Conservation (phyloP, 2,113 vertebrate species). For the Ovis canadensis region DNA sequence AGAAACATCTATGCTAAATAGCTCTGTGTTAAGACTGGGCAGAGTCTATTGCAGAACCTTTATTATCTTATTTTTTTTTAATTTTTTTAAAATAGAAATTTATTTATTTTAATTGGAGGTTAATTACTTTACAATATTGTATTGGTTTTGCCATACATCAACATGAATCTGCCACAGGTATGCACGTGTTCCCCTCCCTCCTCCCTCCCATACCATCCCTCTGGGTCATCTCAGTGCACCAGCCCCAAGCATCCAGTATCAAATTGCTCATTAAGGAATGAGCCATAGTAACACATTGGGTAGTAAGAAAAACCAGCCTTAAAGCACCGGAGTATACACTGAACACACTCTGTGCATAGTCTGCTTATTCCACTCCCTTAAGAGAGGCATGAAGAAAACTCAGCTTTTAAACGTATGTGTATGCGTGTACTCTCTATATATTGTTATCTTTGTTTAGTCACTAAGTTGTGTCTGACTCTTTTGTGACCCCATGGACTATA, state of each 20-base stretch:
- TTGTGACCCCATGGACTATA: neutral
- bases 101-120: too few relatives aligned
- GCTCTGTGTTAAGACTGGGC: slow-evolving; percentile 19
- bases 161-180: too few relatives aligned
- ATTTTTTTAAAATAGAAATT: neutral
- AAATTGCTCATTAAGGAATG: neutral
- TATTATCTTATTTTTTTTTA: neutral
- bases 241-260: neutral
- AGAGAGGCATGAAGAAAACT: neutral
- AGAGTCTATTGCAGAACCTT: neutral
- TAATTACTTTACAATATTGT: too few relatives aligned
- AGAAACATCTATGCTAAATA: slow-evolving; percentile 39
- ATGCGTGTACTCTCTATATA: neutral
- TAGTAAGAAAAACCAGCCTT: neutral
- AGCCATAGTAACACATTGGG: neutral
- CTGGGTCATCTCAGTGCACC: neutral
- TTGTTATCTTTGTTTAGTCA: neutral
- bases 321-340: neutral
- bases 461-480: neutral
- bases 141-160: too few relatives aligned
- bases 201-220: neutral
- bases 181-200: too few relatives aligned
- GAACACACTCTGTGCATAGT: neutral
- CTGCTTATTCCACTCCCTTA: neutral
- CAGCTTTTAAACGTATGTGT: neutral